Percentiles rank a stretch among this genome's conserved stretches.
Evolutionary conservation across 2,888 invertebrate species (phyloP).

Genomic region (Macrosoma leucophasiata): DNA sequence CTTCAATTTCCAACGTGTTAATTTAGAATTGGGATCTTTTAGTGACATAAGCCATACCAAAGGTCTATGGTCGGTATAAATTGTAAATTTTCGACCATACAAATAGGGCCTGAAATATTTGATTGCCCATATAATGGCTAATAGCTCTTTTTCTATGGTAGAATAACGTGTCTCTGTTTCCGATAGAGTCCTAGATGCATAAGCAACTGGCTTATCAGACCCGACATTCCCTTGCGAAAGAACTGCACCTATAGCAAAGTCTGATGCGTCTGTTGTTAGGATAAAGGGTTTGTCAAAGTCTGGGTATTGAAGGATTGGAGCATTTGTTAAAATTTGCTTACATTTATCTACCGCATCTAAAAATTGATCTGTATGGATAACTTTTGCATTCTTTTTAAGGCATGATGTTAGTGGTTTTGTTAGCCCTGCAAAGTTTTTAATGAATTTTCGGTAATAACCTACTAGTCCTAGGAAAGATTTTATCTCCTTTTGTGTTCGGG

Average conservation of each 20-base stretch:
- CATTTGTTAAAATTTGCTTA: not conserved
- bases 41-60: conserved; percentile 12
- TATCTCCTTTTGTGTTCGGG: no score
- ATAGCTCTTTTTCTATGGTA: conserved; percentile 7
- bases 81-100: conserved; percentile 31
- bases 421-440: no score
- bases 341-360: no score
- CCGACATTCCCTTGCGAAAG: conserved; percentile 17
- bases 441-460: no score
- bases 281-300: conserved; percentile 25
- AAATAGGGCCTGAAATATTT: conserved; percentile 29
- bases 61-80: conserved; percentile 16
- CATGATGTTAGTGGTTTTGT: no score
- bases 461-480: no score
- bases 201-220: conserved; percentile 10
- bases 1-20: conserved; percentile 17
- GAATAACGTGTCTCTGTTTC: no score
- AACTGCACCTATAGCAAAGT: conserved; percentile 14
- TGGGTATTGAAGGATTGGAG: conserved; percentile 1
- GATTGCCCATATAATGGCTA: conserved; percentile 15
- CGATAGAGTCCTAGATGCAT: no score
- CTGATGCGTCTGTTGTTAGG: conserved; percentile 25
- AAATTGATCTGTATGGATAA: no score
- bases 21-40: conserved; percentile 16
- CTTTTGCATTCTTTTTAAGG: no score